phyloP scores from a whole-genome alignment of 2,113 vertebrate species.

The Phaethon lepturus region DNA sequence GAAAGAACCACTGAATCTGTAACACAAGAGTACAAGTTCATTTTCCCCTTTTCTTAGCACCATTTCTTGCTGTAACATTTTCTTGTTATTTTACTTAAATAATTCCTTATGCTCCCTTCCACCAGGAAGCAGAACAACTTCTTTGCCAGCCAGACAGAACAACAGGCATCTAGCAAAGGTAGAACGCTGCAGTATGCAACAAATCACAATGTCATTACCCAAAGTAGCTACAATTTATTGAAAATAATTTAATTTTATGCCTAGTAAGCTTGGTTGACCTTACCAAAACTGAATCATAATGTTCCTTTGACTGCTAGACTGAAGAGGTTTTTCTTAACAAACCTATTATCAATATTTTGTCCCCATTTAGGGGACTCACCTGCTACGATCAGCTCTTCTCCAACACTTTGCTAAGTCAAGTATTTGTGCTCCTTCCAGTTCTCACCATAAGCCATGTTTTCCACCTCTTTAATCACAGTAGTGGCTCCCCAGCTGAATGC shows the following conservation, averaged over 20 bases:
- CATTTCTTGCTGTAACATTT: slow-evolving; percentile 1
- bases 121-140: not conserved
- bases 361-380: fast-evolving
- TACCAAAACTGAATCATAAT: not conserved
- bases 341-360: not conserved
- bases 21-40: slow-evolving; percentile 94
- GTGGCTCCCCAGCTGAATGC: not conserved
- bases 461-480: not conserved
- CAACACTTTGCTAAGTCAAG: not conserved
- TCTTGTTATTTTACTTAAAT: not conserved
- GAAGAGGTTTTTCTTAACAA: not conserved
- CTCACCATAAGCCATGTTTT: not conserved
- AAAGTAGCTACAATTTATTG: not conserved
- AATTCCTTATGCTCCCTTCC: not conserved
- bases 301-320: not conserved
- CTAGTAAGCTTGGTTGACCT: not conserved
- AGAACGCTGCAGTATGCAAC: not conserved
- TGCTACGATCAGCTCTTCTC: not conserved
- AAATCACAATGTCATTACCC: not conserved
- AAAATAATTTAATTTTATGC: not conserved
- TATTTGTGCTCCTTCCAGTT: not conserved
- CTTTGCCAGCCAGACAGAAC: not conserved
- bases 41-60: slow-evolving; percentile 61
- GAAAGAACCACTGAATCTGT: slow-evolving; percentile 91
- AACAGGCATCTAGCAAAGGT: not conserved